Percentiles rank a stretch among this genome's conserved stretches.
phyloP scores from a whole-genome alignment of 2,888 invertebrate genomes.

The Hemicrepidius hirtus region DNA sequence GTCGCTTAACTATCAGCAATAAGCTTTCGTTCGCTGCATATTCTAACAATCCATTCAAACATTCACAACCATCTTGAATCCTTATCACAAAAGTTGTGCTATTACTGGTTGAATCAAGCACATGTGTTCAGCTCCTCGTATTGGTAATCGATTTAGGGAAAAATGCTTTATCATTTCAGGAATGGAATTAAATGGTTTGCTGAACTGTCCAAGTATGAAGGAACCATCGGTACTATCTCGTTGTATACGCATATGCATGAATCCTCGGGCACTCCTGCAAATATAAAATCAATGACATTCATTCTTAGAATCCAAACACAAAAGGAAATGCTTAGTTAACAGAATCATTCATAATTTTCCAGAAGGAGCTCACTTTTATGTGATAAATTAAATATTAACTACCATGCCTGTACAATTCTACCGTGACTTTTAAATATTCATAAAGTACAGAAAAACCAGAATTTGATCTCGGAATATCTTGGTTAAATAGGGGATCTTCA shows the following conservation, averaged over 20 bases:
- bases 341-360: too few species aligned
- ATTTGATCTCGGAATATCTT: too few species aligned
- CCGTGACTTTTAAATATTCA: too few species aligned
- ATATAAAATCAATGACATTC: constrained; percentile 16
- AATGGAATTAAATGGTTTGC: constrained; percentile 93
- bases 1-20: constrained; percentile 28
- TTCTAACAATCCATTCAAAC: constrained; percentile 21
- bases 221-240: constrained; percentile 83
- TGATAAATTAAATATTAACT: too few species aligned
- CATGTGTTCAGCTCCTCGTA: constrained; percentile 97
- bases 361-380: too few species aligned
- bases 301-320: constrained; percentile 2
- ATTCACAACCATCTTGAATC: constrained; percentile 50
- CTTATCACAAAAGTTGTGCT: constrained; percentile 82
- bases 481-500: too few species aligned
- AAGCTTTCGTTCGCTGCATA: constrained; percentile 38
- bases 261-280: constrained; percentile 92
- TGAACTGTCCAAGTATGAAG: constrained; percentile 93
- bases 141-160: constrained; percentile 93
- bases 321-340: too few species aligned
- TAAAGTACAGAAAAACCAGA: too few species aligned
- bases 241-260: constrained; percentile 98
- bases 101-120: constrained; percentile 93
- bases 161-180: constrained; percentile 97
- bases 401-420: too few species aligned